phyloP scores from a whole-genome alignment of 1,140 invertebrate species.

The Periplaneta americana region DNA sequence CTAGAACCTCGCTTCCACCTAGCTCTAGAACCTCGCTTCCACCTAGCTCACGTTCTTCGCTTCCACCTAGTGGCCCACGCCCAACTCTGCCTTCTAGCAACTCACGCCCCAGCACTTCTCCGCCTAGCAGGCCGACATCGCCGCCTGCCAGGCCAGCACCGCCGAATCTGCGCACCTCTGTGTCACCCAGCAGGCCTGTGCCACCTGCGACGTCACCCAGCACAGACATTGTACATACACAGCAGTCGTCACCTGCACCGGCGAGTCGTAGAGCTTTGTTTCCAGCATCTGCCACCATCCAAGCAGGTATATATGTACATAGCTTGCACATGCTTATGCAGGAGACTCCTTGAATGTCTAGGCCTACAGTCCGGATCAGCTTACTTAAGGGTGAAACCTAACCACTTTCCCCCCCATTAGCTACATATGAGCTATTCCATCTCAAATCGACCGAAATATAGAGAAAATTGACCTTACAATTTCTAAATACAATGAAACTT shows the following conservation, averaged over 20 bases:
- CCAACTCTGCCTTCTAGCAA: background rate
- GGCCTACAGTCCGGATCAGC: no score
- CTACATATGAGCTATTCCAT: no score
- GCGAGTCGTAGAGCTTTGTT: background rate
- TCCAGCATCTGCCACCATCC: background rate
- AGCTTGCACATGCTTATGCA: background rate
- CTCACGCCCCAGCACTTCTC: no score
- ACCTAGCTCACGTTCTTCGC: background rate
- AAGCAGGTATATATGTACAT: background rate
- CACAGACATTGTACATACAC: background rate
- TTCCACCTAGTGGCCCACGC: background rate
- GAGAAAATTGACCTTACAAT: no score
- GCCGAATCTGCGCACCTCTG: background rate
- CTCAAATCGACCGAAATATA: no score
- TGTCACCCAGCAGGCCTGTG: background rate
- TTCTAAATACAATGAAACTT: no score
- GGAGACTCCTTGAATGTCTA: no score
- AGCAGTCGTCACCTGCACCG: background rate
- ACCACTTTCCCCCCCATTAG: no score
- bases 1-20: background rate
- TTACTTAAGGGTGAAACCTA: no score
- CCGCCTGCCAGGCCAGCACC: background rate
- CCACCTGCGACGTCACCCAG: background rate
- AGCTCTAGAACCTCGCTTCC: background rate
- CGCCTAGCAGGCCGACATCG: background rate